Evolutionary conservation across 2,888 invertebrate genomes (phyloP).

Genomic region (Athetis lepigone): DNA sequence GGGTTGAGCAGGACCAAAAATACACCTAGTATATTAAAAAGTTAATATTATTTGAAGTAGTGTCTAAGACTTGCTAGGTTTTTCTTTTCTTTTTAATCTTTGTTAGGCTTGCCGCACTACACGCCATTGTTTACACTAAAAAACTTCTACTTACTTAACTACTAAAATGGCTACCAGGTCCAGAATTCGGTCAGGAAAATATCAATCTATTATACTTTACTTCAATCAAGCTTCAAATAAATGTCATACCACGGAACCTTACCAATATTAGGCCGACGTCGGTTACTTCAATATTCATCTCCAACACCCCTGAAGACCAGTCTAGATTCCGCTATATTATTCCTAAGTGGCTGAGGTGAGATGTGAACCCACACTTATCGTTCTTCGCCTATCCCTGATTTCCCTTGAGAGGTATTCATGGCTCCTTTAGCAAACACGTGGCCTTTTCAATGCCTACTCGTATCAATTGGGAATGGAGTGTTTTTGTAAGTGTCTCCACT

Average conservation of each 20-base stretch:
- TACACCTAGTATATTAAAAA: too few relatives aligned
- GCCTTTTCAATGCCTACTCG: constrained; percentile 6
- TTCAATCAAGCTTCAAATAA: constrained; percentile 33
- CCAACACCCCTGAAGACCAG: constrained; percentile 6
- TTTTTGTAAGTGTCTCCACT: too few relatives aligned
- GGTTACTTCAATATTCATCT: constrained; percentile 25
- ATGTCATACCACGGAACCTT: constrained; percentile 17
- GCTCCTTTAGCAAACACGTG: constrained; percentile 33
- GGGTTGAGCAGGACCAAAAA: too few relatives aligned
- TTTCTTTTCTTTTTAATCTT: too few relatives aligned
- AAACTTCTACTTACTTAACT: too few relatives aligned
- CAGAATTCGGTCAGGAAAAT: too few relatives aligned
- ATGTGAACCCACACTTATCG: constrained; percentile 28
- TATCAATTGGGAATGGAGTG: background rate
- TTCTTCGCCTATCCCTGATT: constrained; percentile 41
- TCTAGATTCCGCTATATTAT: constrained; percentile 32
- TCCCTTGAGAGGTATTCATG: constrained; percentile 38
- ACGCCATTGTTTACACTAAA: too few relatives aligned
- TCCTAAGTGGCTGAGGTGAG: constrained; percentile 20
- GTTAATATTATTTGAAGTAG: too few relatives aligned
- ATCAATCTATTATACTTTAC: background rate
- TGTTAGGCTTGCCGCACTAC: too few relatives aligned
- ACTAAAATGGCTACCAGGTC: too few relatives aligned
- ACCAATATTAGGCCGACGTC: background rate
- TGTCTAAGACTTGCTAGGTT: too few relatives aligned